Percentiles rank a stretch among this genome's conserved stretches.
phyloP scores from a whole-genome alignment of 2,113 vertebrate species.

The Reinhardtius hippoglossoides region DNA sequence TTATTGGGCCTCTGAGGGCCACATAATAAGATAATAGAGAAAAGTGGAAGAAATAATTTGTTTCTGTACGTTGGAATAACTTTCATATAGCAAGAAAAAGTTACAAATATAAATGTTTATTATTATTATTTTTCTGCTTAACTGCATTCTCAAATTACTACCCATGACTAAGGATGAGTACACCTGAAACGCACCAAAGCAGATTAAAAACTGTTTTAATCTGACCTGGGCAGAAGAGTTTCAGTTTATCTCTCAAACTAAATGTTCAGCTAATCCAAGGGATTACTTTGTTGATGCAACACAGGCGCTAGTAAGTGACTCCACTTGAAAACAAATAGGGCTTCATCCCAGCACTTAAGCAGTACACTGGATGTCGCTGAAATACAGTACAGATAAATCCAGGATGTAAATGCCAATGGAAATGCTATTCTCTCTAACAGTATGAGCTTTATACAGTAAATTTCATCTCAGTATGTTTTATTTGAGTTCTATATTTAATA shows the following conservation, averaged over 20 bases:
- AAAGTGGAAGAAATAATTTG: no score
- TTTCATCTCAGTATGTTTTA: background rate
- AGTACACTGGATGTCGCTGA: background rate
- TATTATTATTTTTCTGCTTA: background rate
- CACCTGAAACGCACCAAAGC: conserved; percentile 1
- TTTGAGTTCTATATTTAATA: conserved; percentile 11
- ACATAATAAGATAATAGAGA: no score
- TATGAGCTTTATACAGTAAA: background rate
- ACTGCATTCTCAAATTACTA: background rate
- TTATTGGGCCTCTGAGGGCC: no score
- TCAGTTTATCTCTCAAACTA: background rate
- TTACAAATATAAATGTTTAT: background rate
- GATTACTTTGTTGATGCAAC: conserved; percentile 45
- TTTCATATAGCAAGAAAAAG: background rate
- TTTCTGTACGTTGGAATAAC: no score
- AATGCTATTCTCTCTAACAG: background rate
- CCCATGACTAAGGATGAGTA: background rate
- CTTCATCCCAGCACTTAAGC: background rate
- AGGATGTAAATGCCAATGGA: background rate
- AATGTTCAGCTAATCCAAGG: conserved; percentile 30
- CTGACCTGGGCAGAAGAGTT: no score
- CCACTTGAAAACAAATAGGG: background rate
- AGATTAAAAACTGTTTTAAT: conserved; percentile 6
- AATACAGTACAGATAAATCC: background rate
- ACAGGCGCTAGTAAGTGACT: background rate